Percentiles rank a stretch among this genome's conserved stretches.
These are phyloP conservation scores for Drosophila atripex DNA, from an alignment of 2,888 invertebrate genomes.

Conservation along the genomic window DNA sequence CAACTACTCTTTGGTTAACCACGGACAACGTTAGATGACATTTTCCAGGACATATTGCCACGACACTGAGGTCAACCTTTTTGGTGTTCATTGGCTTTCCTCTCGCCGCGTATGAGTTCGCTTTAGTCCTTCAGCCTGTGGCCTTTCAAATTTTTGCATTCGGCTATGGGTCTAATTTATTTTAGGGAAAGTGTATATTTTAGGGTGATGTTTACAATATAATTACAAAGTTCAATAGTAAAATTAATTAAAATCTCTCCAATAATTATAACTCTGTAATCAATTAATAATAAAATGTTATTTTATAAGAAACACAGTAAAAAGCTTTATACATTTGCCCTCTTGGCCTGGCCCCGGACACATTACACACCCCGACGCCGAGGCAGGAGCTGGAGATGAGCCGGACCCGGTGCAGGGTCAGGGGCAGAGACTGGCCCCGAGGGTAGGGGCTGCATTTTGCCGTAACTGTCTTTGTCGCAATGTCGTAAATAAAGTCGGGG, in stretches of 20 bases:
- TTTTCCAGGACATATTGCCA: constrained; percentile 66
- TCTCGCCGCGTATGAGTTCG: background rate
- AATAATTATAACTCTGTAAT: no score
- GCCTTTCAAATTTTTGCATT: background rate
- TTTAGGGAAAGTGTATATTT: no score
- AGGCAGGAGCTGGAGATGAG: background rate
- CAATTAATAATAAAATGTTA: no score
- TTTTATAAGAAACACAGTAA: background rate
- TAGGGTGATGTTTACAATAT: no score
- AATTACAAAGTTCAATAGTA: no score
- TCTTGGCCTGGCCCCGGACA: constrained; percentile 35
- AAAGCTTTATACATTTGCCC: background rate
- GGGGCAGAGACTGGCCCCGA: constrained; percentile 18
- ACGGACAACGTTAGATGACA: constrained; percentile 62
- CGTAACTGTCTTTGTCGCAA: constrained; percentile 77
- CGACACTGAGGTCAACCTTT: constrained; percentile 76
- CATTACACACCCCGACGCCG: background rate
- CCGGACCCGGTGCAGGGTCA: constrained; percentile 5
- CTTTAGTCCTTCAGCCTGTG: background rate
- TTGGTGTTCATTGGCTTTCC: constrained; percentile 66
- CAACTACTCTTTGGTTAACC: constrained; percentile 67
- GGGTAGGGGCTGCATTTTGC: constrained; percentile 56
- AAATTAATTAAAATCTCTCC: no score
- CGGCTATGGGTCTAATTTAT: no score
- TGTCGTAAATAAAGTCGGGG: constrained; percentile 79